These are phyloP conservation scores for Platysternon megacephalum DNA, from an alignment of 2,113 vertebrate genomes.

Conservation along the genomic window DNA sequence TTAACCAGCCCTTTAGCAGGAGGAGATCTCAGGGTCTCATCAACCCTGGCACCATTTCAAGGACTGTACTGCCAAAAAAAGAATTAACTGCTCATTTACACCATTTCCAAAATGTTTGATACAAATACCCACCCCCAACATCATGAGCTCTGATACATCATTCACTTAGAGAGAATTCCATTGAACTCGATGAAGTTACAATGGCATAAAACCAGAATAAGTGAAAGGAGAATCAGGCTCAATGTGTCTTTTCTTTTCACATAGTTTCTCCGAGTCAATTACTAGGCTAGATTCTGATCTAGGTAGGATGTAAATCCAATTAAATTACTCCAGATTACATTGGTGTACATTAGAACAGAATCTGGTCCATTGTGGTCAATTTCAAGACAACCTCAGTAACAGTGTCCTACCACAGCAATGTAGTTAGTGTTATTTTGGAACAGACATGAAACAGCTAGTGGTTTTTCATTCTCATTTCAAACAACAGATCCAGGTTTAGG, in stretches of 20 bases:
- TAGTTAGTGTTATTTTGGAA: not conserved
- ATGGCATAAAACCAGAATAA: not conserved
- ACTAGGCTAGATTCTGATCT: not conserved
- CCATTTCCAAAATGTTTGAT: not conserved
- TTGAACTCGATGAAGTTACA: no score
- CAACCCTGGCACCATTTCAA: not conserved
- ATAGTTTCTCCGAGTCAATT: not conserved
- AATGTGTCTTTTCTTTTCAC: not conserved
- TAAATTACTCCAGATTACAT: not conserved
- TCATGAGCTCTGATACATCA: not conserved
- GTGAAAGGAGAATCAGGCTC: not conserved
- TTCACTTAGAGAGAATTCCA: not conserved
- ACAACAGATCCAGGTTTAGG: not conserved
- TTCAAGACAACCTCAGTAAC: not conserved
- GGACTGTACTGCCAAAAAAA: not conserved
- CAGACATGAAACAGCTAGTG: not conserved
- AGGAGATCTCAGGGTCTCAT: not conserved
- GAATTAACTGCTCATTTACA: not conserved
- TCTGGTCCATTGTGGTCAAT: not conserved
- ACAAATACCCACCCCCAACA: fast-evolving
- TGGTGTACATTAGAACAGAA: not conserved
- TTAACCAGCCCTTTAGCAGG: not conserved
- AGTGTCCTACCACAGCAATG: not conserved
- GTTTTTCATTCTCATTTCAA: not conserved
- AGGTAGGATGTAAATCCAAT: not conserved